Evolutionary conservation across 2,888 invertebrate genomes (phyloP).

Genomic region (Coecobrya sp.): DNA sequence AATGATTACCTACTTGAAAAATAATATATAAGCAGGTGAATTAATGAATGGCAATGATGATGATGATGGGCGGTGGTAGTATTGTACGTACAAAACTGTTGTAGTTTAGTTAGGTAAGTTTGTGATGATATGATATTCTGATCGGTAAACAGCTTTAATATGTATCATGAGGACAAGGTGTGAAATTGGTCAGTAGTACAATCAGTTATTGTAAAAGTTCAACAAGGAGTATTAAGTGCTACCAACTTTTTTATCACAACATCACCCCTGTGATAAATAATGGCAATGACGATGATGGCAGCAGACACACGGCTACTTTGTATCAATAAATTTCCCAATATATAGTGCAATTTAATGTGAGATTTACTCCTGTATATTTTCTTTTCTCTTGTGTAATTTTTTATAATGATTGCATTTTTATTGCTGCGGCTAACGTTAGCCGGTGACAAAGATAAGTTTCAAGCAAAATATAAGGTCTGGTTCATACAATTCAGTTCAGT

Average conservation of each 20-base stretch:
- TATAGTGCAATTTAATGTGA: no score
- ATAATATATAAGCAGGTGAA: not conserved
- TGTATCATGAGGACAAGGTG: conserved; percentile 29
- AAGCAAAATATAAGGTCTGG: no score
- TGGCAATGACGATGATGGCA: not conserved
- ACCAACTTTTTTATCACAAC: not conserved
- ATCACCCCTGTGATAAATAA: not conserved
- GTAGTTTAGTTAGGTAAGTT: not conserved
- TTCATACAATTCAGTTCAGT: no score
- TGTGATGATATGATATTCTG: not conserved
- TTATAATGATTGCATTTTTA: no score
- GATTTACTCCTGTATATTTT: no score
- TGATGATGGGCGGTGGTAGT: no score
- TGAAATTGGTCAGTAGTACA: conserved; percentile 35
- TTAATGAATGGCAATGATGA: not conserved
- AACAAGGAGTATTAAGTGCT: not conserved
- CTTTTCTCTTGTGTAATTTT: no score
- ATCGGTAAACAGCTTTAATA: conserved; percentile 15
- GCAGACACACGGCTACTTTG: not conserved
- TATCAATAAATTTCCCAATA: conserved; percentile 4
- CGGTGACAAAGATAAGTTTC: no score
- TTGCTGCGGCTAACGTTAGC: no score
- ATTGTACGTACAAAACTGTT: not conserved
- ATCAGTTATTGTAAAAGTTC: not conserved
- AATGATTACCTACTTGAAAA: not conserved